Evolutionary conservation across 1,140 invertebrate species (phyloP).

Genomic region (Drosophila obscura): DNA sequence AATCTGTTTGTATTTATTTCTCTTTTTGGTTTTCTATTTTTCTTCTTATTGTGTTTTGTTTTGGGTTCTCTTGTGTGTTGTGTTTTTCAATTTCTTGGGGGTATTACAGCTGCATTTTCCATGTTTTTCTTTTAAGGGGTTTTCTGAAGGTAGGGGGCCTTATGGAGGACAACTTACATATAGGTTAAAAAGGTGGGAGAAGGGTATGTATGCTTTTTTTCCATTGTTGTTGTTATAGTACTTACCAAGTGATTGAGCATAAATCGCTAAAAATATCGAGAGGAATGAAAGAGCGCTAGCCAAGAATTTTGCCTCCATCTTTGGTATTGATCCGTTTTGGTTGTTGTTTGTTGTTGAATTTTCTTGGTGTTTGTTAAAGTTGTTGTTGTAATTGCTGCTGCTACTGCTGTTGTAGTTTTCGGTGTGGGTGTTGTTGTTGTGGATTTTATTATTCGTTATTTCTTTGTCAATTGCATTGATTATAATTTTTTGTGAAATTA

Average conservation of each 20-base stretch:
- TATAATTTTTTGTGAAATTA: constrained; percentile 61
- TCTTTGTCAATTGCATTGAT: constrained; percentile 67
- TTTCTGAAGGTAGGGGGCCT: not conserved
- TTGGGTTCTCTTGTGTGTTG: constrained; percentile 41
- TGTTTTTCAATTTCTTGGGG: constrained; percentile 65
- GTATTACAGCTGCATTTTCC: constrained; percentile 55
- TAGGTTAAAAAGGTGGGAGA: constrained; percentile 25
- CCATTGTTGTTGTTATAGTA: constrained; percentile 42
- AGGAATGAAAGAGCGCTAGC: constrained; percentile 83
- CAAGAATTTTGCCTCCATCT: constrained; percentile 84
- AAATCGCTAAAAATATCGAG: constrained; percentile 84
- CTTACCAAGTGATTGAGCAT: constrained; percentile 83
- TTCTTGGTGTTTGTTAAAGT: constrained; percentile 46
- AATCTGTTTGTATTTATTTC: constrained; percentile 41
- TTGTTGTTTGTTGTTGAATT: constrained; percentile 41
- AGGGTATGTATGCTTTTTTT: not conserved
- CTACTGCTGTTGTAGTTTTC: constrained; percentile 30
- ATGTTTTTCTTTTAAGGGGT: constrained; percentile 18
- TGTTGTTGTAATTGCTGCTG: constrained; percentile 35
- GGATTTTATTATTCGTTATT: constrained; percentile 55
- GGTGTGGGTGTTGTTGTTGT: constrained; percentile 45
- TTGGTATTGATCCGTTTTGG: constrained; percentile 84
- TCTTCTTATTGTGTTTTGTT: constrained; percentile 45
- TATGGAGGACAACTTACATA: constrained; percentile 20
- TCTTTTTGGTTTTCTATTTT: constrained; percentile 13